A percentile compares a stretch with the other conserved stretches of the same genome.
These are phyloP conservation scores for Oncorhynchus mykiss DNA, from an alignment of 2,113 vertebrate species.

Conservation along the genomic window DNA sequence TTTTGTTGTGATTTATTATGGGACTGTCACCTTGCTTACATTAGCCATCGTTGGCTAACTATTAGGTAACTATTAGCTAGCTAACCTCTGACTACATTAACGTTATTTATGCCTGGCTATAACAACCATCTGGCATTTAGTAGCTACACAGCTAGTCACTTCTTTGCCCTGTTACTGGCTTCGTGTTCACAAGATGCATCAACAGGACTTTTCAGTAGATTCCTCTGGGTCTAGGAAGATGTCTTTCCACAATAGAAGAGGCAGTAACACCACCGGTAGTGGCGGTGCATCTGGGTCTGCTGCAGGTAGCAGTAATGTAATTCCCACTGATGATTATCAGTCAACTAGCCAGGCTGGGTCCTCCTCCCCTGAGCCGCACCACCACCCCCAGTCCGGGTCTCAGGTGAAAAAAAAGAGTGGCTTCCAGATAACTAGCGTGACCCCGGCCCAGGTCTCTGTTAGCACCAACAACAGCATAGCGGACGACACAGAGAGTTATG, in stretches of 20 bases:
- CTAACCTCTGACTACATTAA: conserved; percentile 37
- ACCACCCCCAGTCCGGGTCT: conserved; percentile 82
- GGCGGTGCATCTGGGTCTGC: conserved; percentile 61
- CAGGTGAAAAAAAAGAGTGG: conserved; percentile 98
- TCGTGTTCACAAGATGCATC: conserved; percentile 80
- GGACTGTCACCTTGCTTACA: not conserved
- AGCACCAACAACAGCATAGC: conserved; percentile 96
- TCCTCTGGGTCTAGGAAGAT: conserved; percentile 82
- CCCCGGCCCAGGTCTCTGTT: conserved; percentile 90
- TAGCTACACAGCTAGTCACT: conserved; percentile 13
- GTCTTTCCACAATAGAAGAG: conserved; percentile 78
- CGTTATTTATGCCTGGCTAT: not conserved
- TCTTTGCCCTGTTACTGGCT: conserved; percentile 6
- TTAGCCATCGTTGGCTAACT: not conserved
- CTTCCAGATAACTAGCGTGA: conserved; percentile 97
- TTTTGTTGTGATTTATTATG: too few species aligned
- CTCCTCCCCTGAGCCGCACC: conserved; percentile 79
- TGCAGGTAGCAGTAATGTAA: conserved; percentile 62
- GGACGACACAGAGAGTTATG: conserved; percentile 96
- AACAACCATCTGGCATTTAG: not conserved
- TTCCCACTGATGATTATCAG: conserved; percentile 71
- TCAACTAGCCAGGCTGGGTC: conserved; percentile 65
- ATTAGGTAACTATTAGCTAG: conserved; percentile 38
- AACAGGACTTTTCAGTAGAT: conserved; percentile 87
- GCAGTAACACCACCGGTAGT: conserved; percentile 83